Conservation (phyloP, 2,797 vertebrate species). For the Micrastur ruficollis region DNA sequence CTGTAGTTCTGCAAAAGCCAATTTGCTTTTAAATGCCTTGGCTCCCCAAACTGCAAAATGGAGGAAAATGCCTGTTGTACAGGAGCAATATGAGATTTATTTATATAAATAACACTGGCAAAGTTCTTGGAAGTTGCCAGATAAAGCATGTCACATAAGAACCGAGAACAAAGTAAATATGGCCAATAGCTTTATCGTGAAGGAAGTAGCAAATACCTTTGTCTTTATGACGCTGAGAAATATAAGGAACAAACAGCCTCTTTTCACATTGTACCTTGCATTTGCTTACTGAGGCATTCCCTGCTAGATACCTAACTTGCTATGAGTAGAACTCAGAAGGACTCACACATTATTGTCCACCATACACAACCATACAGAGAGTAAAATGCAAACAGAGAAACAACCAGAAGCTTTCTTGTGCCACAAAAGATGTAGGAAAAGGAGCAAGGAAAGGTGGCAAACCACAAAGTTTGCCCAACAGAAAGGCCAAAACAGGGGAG, state of each 20-base stretch:
- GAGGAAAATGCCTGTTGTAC: not conserved
- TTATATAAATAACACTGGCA: not conserved
- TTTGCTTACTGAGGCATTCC: not conserved
- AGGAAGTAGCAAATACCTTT: not conserved
- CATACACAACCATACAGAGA: not conserved
- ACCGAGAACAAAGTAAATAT: not conserved
- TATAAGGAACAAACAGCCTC: not conserved
- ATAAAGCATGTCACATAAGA: not conserved
- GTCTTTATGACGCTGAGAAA: not conserved
- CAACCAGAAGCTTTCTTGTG: constrained; percentile 26
- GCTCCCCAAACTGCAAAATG: not conserved
- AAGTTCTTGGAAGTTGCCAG: not conserved
- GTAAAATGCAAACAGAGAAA: not conserved
- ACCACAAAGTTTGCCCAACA: constrained; percentile 18
- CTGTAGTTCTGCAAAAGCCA: not conserved
- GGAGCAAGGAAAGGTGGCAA: constrained; percentile 15
- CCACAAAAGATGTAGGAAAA: constrained; percentile 38
- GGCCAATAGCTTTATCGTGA: not conserved
- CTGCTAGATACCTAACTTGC: not conserved
- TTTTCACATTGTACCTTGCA: not conserved
- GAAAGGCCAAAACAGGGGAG: not conserved
- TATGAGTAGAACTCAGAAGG: not conserved
- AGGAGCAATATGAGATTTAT: not conserved
- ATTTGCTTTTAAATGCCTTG: not conserved
- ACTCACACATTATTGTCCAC: not conserved